These are phyloP conservation scores for Poecilia velifera DNA, from an alignment of 2,797 vertebrate species.

Conservation along the genomic window DNA sequence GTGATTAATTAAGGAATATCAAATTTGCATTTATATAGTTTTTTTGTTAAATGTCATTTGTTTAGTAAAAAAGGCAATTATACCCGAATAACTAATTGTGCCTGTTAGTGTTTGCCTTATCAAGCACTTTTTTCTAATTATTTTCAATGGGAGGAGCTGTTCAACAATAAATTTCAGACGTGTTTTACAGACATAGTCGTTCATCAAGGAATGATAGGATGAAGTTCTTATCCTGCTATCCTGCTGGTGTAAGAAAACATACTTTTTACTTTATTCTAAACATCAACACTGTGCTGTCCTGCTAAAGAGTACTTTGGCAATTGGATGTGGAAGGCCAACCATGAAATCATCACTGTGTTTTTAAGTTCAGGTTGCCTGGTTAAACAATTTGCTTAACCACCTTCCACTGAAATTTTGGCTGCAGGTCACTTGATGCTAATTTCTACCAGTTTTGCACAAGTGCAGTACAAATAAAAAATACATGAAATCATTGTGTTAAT, in stretches of 20 bases:
- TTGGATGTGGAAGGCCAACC: background rate
- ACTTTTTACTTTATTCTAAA: background rate
- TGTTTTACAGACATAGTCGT: background rate
- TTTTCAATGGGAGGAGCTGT: background rate
- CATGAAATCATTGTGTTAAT: background rate
- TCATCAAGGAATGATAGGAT: background rate
- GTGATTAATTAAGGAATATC: background rate
- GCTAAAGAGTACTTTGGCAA: background rate
- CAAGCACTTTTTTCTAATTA: background rate
- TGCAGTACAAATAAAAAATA: background rate
- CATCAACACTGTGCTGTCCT: background rate
- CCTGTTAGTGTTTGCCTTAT: background rate
- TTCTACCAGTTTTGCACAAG: background rate
- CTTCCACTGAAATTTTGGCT: background rate
- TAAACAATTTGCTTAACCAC: background rate
- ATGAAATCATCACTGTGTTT: background rate
- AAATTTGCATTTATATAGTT: constrained; percentile 20
- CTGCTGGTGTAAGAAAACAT: background rate
- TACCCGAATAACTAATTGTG: background rate
- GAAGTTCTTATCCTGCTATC: background rate
- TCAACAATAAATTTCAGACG: background rate
- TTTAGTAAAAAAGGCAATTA: constrained; percentile 14
- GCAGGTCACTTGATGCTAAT: background rate
- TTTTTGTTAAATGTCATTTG: constrained; percentile 3
- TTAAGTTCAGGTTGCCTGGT: background rate